A percentile compares a stretch with the other conserved stretches of the same genome.
These are phyloP conservation scores for Agrotis exclamationis DNA, from an alignment of 2,888 invertebrate species.

Conservation along the genomic window DNA sequence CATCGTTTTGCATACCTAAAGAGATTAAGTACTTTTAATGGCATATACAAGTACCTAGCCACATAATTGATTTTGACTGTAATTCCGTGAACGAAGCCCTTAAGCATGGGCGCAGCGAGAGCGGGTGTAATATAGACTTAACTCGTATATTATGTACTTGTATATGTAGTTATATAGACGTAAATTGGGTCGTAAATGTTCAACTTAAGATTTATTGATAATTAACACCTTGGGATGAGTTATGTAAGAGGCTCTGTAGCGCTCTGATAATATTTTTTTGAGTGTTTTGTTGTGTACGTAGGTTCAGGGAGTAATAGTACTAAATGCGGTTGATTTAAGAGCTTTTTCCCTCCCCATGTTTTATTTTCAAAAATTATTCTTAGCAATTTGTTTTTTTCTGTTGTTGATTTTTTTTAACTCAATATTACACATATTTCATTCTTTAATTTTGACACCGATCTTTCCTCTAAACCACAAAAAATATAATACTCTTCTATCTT, in stretches of 20 bases:
- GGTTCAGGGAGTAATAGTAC: no score
- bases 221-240: slow-evolving; percentile 51
- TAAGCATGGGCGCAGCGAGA: slow-evolving; percentile 61
- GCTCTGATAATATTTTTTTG: slow-evolving; percentile 30
- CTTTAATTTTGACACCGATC: no score
- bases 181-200: slow-evolving; percentile 55
- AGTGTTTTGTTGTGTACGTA: background rate
- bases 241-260: slow-evolving; percentile 25
- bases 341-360: no score
- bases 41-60: slow-evolving; percentile 67
- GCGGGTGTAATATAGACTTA: slow-evolving; percentile 49
- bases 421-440: no score
- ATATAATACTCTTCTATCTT: slow-evolving; percentile 6
- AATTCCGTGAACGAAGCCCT: slow-evolving; percentile 64
- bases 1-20: slow-evolving; percentile 66
- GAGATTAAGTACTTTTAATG: slow-evolving; percentile 71
- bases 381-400: no score
- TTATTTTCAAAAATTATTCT: background rate
- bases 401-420: no score
- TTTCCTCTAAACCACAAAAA: background rate
- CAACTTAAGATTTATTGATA: slow-evolving; percentile 57
- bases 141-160: slow-evolving; percentile 37
- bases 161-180: slow-evolving; percentile 39
- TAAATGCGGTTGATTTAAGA: background rate
- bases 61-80: slow-evolving; percentile 72